Evolutionary conservation across 2,113 vertebrate genomes (phyloP), one percentile per base, ranked within the genome.

Genomic region (Tympanuchus pallidicinctus): DNA sequence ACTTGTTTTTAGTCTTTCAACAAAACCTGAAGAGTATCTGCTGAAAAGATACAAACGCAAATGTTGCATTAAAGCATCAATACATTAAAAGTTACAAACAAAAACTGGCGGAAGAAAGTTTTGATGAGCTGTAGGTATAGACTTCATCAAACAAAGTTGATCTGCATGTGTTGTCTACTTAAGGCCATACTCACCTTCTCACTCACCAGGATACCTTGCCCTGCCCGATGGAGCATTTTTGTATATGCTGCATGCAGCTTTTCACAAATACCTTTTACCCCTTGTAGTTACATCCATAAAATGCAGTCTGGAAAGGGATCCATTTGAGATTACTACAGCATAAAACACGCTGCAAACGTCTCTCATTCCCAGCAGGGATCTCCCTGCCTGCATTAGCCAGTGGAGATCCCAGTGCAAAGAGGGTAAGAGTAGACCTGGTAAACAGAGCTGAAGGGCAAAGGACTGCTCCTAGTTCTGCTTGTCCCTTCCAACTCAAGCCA

Each of bases 91-190:
- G n/a, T 28, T 42, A 81, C 27, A 66, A 86, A 76, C 67, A 22
- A 2, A 61, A 61, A 36, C 15, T 11, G 60, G 24, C 8, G 88
- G 10, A 82, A 54, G 6, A 56, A 73, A 50, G 8, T n/a, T 82
- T 78, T 61, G 20, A 27, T 28, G 32, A 61, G 50, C 30, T 52
- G 21, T 17, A 74, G 30, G 8, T 34, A 27, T 9, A 28, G 45
- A 28, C 10, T 32, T 40, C 56, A 66, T 16, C 34, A 82, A 78
- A 71, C 1, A 59, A 80, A 82, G 79, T 30, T n/a, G 4, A 86
- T n/a, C 34, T 42, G 30, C 0, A 0, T 2, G 1, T 57, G 15
- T 67, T 48, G 43, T 2, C 32, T 20, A 45, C 42, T 34, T 74
- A 30, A 14, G 10, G 28, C 13, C 11, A 17, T 0, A 1, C 9